Conservation (phyloP, 2,113 vertebrate species). For the Ctenodactylus gundi region DNA sequence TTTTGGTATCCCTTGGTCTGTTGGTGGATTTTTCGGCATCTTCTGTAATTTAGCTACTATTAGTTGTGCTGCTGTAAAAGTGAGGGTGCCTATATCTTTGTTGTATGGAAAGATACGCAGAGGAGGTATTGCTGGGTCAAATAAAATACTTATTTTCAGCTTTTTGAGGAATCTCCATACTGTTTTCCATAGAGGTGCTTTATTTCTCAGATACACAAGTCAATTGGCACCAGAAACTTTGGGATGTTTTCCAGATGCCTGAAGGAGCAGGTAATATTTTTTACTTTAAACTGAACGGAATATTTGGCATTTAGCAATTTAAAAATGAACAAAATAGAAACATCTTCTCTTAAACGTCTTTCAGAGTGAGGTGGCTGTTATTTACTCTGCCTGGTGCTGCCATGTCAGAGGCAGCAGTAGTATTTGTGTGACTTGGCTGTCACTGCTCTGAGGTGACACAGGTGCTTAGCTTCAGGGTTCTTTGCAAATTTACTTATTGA, state of each 20-base stretch:
- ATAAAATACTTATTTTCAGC: no score
- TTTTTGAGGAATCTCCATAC: no score
- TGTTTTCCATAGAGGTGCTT: no score
- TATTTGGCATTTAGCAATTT: slow-evolving; percentile 30
- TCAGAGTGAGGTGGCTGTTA: not conserved
- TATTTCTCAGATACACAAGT: slow-evolving; percentile 86
- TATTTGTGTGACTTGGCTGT: not conserved
- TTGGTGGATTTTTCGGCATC: no score
- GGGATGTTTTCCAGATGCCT: slow-evolving; percentile 89
- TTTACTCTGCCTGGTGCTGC: not conserved
- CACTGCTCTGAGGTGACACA: not conserved
- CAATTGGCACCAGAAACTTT: slow-evolving; percentile 86
- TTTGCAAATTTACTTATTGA: not conserved
- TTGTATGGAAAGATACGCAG: no score
- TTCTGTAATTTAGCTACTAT: no score
- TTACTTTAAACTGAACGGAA: not conserved
- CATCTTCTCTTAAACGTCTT: not conserved
- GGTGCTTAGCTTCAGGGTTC: not conserved
- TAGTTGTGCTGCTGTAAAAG: no score
- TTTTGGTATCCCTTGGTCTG: no score
- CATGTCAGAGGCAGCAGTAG: not conserved
- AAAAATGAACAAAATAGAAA: not conserved
- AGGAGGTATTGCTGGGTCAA: no score
- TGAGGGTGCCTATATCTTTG: no score
- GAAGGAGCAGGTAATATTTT: slow-evolving; percentile 85